Evolutionary conservation across 92 coral and sea anemone species (phyloP).

Genomic region (Porites divaricata): DNA sequence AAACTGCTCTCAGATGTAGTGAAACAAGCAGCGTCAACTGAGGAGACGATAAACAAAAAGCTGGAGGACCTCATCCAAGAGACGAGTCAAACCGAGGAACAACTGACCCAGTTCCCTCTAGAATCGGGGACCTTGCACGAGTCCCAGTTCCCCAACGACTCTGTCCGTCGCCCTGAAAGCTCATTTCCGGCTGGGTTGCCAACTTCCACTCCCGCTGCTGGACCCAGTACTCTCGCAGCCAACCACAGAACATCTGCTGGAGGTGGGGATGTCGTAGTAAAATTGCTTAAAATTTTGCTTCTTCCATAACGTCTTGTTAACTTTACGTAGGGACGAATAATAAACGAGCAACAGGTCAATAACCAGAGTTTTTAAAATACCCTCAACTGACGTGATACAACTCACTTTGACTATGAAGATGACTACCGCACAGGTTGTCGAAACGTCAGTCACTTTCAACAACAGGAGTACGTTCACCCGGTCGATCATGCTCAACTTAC

Average conservation of each 20-base stretch:
- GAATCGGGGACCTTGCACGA: constrained; percentile 77
- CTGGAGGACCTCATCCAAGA: constrained; percentile 92
- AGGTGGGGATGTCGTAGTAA: not conserved
- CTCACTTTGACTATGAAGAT: too few species aligned
- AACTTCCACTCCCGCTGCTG: constrained; percentile 96
- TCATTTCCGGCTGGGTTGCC: constrained; percentile 67
- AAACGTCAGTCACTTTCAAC: too few species aligned
- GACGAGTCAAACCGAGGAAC: constrained; percentile 87
- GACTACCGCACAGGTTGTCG: too few species aligned
- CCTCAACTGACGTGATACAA: too few species aligned
- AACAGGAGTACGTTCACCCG: too few species aligned
- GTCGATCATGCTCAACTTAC: too few species aligned
- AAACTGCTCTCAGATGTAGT: constrained; percentile 89
- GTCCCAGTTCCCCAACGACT: constrained; percentile 71
- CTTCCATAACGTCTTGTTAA: too few species aligned
- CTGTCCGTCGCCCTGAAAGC: constrained; percentile 64
- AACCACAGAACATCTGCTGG: not conserved
- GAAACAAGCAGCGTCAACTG: constrained; percentile 84
- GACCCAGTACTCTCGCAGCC: constrained; percentile 38
- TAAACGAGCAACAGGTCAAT: too few species aligned
- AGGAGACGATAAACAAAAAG: constrained; percentile 91
- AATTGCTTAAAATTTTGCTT: too few species aligned
- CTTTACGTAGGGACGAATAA: too few species aligned
- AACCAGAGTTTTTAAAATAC: too few species aligned
- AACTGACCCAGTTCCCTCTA: constrained; percentile 61